Base-by-base conservation (phyloP, 2,888 invertebrate species). In the Sphaerophoria rueppellii region DNA sequence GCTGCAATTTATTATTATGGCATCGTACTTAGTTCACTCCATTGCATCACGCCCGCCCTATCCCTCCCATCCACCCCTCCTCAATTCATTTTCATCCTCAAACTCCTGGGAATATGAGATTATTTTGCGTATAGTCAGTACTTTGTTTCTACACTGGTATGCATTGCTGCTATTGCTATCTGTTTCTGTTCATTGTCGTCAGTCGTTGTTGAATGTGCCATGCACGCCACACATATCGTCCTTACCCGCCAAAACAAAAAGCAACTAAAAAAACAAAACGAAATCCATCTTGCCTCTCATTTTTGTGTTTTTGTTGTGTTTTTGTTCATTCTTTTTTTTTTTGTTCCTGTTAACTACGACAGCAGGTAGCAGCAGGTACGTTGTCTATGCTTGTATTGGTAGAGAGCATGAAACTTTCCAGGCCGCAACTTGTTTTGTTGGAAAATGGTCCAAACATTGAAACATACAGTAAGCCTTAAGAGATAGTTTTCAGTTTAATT, bases 1-100 rank as follows among this genome's bases (percentile, higher is more conserved):
- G 85, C 52, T 81, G 76, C 85, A 73, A 85, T 85, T 85, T 85
- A 85, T 85, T 85, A 81, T 81, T 77, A 85, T 85, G 81, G 81
- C 85, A 81, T 48, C 81, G 85, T 81, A 85, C 85, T 85, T 85
- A 85, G 85, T 85, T 77, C 85, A 85, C 72, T 85, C 73, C 85
- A 81, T 85, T 85, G 85, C 85, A 85, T 60, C 81, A 81, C 81
- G 81, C 69, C 80, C 34, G 35, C 35, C 48, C 72, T 24, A 2
- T 77, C 85, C 81, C 72, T 85, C 73, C 85, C 77, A 81, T 85
- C 81, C 85, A 85, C 55, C 81, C 77, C 81, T 81, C 69, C 80
- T n/a, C 57, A 14, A 34, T 69, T 7, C 40, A 57, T 58, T 50
- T 54, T 40, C 16, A 48, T 40, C 65, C 43, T 12, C 60, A n/a